Percentiles rank a stretch among this genome's conserved stretches.
These are phyloP conservation scores for Chroicocephalus ridibundus DNA, from an alignment of 2,113 vertebrate genomes.

Conservation along the genomic window DNA sequence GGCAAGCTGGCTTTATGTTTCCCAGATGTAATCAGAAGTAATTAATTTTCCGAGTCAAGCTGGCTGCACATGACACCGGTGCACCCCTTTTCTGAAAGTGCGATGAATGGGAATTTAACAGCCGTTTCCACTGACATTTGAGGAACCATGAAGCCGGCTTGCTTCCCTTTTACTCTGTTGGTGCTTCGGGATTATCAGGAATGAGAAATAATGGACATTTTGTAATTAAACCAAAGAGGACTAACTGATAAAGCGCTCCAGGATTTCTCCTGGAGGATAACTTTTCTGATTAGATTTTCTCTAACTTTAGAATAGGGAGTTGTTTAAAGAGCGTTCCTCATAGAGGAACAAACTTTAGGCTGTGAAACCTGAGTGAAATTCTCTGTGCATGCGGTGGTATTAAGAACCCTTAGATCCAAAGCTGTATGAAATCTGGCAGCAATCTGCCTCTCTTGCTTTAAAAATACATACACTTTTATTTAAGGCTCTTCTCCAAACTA, in stretches of 20 bases:
- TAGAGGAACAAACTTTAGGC: neutral
- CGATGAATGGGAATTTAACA: neutral
- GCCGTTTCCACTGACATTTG: accelerated
- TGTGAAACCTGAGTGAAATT: neutral
- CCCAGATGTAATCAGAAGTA: neutral
- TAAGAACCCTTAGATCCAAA: neutral
- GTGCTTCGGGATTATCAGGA: neutral
- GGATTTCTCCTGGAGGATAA: neutral
- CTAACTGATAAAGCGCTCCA: neutral
- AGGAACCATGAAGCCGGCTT: accelerated
- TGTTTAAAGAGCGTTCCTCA: neutral
- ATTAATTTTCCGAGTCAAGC: neutral
- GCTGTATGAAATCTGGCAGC: neutral
- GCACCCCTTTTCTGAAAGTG: neutral
- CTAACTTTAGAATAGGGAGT: neutral
- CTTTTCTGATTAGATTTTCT: neutral
- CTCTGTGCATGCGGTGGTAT: neutral
- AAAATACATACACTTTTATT: neutral
- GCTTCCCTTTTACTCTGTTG: accelerated
- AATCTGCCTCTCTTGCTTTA: neutral
- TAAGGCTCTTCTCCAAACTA: neutral
- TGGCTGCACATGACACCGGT: accelerated
- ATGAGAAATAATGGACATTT: neutral
- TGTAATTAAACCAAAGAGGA: neutral
- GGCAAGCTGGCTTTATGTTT: neutral